A percentile compares a stretch with the other conserved stretches of the same genome.
phyloP scores from a whole-genome alignment of 2,113 vertebrate species.

The Zapus hudsonius region DNA sequence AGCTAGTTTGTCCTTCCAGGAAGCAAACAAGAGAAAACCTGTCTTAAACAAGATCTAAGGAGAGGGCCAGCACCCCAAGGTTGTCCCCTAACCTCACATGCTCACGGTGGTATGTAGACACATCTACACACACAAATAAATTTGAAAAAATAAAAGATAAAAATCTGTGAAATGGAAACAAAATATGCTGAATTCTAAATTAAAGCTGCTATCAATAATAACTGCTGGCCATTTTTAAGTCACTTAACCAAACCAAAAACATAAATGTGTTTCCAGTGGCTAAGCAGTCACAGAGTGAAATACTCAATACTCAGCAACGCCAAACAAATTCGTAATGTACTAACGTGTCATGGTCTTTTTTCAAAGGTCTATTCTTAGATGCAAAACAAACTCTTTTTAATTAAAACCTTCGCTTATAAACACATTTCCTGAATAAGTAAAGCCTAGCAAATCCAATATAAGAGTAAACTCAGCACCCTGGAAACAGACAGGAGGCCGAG shows the following conservation, averaged over 20 bases:
- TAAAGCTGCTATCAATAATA: slow-evolving; percentile 32
- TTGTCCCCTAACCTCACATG: too few relatives aligned
- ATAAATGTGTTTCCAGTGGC: slow-evolving; percentile 33
- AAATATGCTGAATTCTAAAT: neutral
- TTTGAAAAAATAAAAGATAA: too few relatives aligned
- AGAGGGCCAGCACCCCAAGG: too few relatives aligned
- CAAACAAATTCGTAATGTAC: slow-evolving; percentile 57
- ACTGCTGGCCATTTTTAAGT: slow-evolving; percentile 11
- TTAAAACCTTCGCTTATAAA: slow-evolving; percentile 80
- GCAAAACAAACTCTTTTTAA: slow-evolving; percentile 71
- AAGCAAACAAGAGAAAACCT: too few relatives aligned
- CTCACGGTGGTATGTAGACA: neutral
- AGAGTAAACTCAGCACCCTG: slow-evolving; percentile 74
- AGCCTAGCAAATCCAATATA: slow-evolving; percentile 79
- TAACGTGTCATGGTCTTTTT: slow-evolving; percentile 50
- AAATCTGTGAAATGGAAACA: neutral
- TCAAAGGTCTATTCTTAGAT: slow-evolving; percentile 70
- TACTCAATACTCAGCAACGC: neutral
- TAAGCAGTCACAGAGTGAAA: slow-evolving; percentile 25
- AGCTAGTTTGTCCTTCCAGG: too few relatives aligned
- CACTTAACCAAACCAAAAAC: slow-evolving; percentile 23
- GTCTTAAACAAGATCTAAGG: too few relatives aligned
- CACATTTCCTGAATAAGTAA: slow-evolving; percentile 78
- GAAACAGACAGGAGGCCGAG: slow-evolving; percentile 77
- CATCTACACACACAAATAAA: neutral